Evolutionary conservation across 2,113 vertebrate species (phyloP), one percentile per base, ranked within the genome.

Genomic region (Ploceus nigricollis): DNA sequence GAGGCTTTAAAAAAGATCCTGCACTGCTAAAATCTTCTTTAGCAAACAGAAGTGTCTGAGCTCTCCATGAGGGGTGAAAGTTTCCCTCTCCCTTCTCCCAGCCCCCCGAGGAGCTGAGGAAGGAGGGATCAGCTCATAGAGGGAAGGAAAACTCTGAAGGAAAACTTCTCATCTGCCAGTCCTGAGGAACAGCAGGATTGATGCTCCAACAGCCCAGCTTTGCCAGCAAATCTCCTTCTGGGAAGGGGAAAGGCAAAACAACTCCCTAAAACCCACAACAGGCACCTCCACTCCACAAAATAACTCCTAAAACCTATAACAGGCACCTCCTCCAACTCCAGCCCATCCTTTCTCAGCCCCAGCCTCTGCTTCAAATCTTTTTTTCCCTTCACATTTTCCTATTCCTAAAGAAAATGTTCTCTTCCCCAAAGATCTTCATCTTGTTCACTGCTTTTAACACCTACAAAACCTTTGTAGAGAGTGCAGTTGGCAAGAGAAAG

Each of bases 311-410:
- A 3, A n/a, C 22, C 56, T 11, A 58, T 23, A 35, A 25, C n/a
- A 24, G 21, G 56, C 56, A 57, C 20, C 54, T 57, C 21, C 56
- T 58, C 75, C 44, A 61, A 1, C 18, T 11, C 65, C 33, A 58
- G 5, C 9, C 31, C 28, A 14, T 60, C 50, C 19, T 40, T 47
- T 56, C n/a, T 20, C 31, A 65, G 25, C 9, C n/a, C 7, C 50
- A 45, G 22, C 16, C 58, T 24, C 44, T 2, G 1, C 92, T 47
- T 35, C 70, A 68, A 79, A 51, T 1, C 9, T 42, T 58, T n/a
- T 1, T 1, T 13, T 57, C 6, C 1, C 2, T 39, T 82, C n/a
- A 2, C 0, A 0, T 63, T 71, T 71, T 47, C 23, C 9, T 40
- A 9, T 69, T 83, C 61, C 39, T 75, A 1, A 7, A 9, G 58